A percentile compares a stretch with the other conserved stretches of the same genome.
phyloP scores from a whole-genome alignment of 2,113 vertebrate species.

The Excalfactoria chinensis region DNA sequence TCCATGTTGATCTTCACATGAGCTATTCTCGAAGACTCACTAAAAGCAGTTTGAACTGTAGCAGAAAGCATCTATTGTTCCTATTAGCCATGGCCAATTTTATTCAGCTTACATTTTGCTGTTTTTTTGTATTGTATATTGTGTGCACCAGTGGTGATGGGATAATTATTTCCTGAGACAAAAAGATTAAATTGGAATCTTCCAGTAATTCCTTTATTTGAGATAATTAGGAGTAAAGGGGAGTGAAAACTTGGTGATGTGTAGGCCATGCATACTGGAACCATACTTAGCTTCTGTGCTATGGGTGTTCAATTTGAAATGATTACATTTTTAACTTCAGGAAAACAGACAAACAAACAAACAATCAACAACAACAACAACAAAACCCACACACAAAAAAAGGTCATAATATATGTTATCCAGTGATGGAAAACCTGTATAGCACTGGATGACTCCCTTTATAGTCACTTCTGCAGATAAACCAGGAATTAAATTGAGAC shows the following conservation, averaged over 20 bases:
- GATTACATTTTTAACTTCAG: neutral
- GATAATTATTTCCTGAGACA: slow-evolving; percentile 20
- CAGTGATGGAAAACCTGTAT: neutral
- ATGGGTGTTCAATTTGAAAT: neutral
- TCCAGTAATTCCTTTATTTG: neutral
- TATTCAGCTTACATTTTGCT: slow-evolving; percentile 32
- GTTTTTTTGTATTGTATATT: neutral
- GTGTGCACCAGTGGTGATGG: neutral
- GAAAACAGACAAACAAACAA: neutral
- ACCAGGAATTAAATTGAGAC: neutral
- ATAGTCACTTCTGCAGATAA: neutral
- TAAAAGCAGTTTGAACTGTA: slow-evolving; percentile 29
- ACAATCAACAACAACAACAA: too few species aligned
- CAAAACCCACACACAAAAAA: too few species aligned
- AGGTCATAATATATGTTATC: neutral
- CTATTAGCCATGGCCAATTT: neutral
- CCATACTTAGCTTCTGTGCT: neutral
- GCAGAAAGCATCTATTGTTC: neutral
- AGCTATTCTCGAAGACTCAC: slow-evolving; percentile 30
- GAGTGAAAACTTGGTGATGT: neutral
- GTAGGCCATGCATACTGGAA: neutral
- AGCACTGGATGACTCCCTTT: neutral
- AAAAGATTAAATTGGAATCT: slow-evolving; percentile 1
- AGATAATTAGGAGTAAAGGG: neutral
- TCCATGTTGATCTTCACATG: slow-evolving; percentile 44